Evolutionary conservation across 2,888 invertebrate species (phyloP), one percentile per base, ranked within the genome.

Genomic region (Chesias legatella): DNA sequence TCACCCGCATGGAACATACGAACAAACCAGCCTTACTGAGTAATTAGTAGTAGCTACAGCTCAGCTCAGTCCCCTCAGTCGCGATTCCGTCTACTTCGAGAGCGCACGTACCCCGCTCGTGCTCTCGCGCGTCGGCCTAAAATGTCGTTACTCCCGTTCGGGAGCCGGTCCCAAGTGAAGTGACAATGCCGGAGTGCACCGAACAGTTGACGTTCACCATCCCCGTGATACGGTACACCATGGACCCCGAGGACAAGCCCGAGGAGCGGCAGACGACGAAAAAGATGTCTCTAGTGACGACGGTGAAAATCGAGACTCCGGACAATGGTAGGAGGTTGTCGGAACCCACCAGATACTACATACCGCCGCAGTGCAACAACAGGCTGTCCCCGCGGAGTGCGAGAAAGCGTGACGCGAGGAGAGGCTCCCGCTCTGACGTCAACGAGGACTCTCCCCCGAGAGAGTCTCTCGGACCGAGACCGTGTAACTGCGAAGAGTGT

Each of bases 131-230:
- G 42, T 34, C 32, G 28, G 29, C 35, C 43, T 52, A 53, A 43
- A 51, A 56, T 56, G 53, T 49, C 43, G 48, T 48, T 47, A 40
- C 43, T 43, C 45, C 38, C 44, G 11, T 38, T 27, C 46, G 33
- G 34, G 47, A 42, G 30, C 36, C 39, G 33, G 33, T 40, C 41
- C 27, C 37, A 54, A 56, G 72, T 73, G 67, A 60, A 77, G 77
- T 80, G 81, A 73, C 49, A 51, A 88, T 88, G 88, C 88, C 88
- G 33, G 88, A 86, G 82, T 86, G 84, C 59, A 83, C 85, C 27
- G 86, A 88, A 57, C 73, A 80, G 53, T 77, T 83, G 39, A 60
- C 76, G 10, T 86, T 88, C 51, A 80, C 83, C 9, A 86, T 88
- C 58, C 88, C 88, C 36, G 74, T 86, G 49, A 88, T 88, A 60